These are phyloP conservation scores for Philantomba maxwellii DNA, from an alignment of 2,113 vertebrate species.

Conservation along the genomic window DNA sequence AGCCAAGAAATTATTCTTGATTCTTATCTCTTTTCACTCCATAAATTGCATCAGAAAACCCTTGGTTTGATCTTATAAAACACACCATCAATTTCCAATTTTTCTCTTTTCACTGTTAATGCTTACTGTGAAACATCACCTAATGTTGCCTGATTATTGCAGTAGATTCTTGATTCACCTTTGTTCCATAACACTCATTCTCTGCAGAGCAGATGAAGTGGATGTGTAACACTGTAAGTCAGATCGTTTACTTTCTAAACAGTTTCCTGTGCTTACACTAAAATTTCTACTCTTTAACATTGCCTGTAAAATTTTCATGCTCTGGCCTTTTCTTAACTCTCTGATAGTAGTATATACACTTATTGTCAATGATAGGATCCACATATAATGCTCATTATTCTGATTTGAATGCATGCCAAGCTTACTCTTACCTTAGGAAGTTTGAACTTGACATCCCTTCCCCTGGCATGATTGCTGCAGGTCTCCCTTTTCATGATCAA, in stretches of 20 bases:
- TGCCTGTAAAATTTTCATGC: not conserved
- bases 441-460: not conserved
- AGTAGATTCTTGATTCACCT: not conserved
- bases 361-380: not conserved
- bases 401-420: not conserved
- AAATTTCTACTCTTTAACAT: not conserved
- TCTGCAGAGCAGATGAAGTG: not conserved
- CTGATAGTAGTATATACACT: not conserved
- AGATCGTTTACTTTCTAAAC: not conserved
- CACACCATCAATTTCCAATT: not conserved
- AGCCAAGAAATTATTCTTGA: not conserved
- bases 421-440: not conserved
- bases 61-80: not conserved
- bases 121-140: not conserved
- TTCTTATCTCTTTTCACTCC: not conserved
- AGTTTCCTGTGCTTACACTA: not conserved
- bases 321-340: not conserved
- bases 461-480: not conserved
- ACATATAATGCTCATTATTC: not conserved
- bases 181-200: not conserved
- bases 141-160: not conserved
- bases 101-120: not conserved
- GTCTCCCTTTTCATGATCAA: not conserved
- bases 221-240: not conserved
- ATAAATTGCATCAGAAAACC: not conserved